Percentiles rank a stretch among this genome's conserved stretches.
Evolutionary conservation across 2,888 invertebrate species (phyloP).

Genomic region (Apamea crenata): DNA sequence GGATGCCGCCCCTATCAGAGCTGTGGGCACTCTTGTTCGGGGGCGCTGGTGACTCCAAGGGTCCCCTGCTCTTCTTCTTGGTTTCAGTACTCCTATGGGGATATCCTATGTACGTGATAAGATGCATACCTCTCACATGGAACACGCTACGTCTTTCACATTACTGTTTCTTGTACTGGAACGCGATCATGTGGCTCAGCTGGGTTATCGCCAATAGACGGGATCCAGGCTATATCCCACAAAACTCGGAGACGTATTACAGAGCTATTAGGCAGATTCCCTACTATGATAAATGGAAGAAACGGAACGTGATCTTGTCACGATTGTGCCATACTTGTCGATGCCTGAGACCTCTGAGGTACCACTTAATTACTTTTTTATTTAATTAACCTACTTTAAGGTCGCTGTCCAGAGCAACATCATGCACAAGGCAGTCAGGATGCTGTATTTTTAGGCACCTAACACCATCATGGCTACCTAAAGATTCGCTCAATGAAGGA

Average conservation of each 20-base stretch:
- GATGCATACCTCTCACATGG: slow-evolving; percentile 97
- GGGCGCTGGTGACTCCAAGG: slow-evolving; percentile 97
- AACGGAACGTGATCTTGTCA: slow-evolving; percentile 94
- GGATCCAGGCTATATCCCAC: slow-evolving; percentile 97
- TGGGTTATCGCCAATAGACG: slow-evolving; percentile 97
- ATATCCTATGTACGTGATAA: slow-evolving; percentile 97
- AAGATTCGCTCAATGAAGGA: neutral
- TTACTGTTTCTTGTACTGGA: slow-evolving; percentile 97
- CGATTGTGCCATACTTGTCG: slow-evolving; percentile 97
- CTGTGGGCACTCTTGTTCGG: slow-evolving; percentile 97
- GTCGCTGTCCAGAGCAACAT: too few relatives aligned
- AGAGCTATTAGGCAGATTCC: slow-evolving; percentile 97
- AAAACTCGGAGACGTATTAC: slow-evolving; percentile 97
- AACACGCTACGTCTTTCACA: slow-evolving; percentile 96
- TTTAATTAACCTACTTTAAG: slow-evolving; percentile 30
- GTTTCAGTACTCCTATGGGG: slow-evolving; percentile 97
- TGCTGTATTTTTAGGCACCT: slow-evolving; percentile 3
- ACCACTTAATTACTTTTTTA: neutral
- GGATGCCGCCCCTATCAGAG: slow-evolving; percentile 97
- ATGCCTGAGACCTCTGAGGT: slow-evolving; percentile 95
- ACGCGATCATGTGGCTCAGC: slow-evolving; percentile 97
- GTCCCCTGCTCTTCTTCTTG: slow-evolving; percentile 95
- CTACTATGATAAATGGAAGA: slow-evolving; percentile 97
- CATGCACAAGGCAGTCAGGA: neutral
- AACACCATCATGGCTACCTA: neutral